Conservation (phyloP, 2,888 invertebrate species). For the Coelinius sp. region DNA sequence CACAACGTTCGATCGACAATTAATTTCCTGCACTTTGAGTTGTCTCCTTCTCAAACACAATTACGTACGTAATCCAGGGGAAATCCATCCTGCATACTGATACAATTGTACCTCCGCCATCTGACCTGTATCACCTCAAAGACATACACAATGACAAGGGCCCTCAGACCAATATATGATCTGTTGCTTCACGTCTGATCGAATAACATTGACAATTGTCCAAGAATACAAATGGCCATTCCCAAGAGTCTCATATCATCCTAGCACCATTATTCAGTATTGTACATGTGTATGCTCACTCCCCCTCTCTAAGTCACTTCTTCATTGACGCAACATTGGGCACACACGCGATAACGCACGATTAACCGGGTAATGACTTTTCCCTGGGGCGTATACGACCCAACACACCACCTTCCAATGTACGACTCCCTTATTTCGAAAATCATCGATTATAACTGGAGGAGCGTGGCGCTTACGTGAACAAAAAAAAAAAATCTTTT, state of each 20-base stretch:
- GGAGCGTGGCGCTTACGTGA: conserved; percentile 31
- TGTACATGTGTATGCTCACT: conserved; percentile 48
- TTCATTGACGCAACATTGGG: conserved; percentile 70
- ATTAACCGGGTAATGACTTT: conserved; percentile 70
- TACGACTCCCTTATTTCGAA: conserved; percentile 39
- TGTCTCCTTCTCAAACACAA: conserved; percentile 26
- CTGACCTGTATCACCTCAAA: not conserved
- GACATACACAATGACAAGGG: not conserved
- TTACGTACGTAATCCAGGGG: conserved; percentile 33
- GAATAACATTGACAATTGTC: conserved; percentile 65
- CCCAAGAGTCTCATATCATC: conserved; percentile 23
- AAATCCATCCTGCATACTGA: conserved; percentile 7
- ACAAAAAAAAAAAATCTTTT: conserved; percentile 1
- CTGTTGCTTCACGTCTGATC: conserved; percentile 62
- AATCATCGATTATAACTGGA: conserved; percentile 43
- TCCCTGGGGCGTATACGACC: conserved; percentile 40
- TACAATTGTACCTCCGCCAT: conserved; percentile 17
- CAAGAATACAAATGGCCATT: conserved; percentile 53
- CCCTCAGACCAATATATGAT: conserved; percentile 29
- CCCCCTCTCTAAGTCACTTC: conserved; percentile 63
- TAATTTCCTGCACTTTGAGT: conserved; percentile 41
- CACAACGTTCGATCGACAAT: conserved; percentile 31
- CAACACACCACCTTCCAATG: conserved; percentile 38
- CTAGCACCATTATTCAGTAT: conserved; percentile 34
- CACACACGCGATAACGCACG: conserved; percentile 70